Evolutionary conservation across 2,888 invertebrate species (phyloP).

Genomic region (Lasioglossum zephyrum): DNA sequence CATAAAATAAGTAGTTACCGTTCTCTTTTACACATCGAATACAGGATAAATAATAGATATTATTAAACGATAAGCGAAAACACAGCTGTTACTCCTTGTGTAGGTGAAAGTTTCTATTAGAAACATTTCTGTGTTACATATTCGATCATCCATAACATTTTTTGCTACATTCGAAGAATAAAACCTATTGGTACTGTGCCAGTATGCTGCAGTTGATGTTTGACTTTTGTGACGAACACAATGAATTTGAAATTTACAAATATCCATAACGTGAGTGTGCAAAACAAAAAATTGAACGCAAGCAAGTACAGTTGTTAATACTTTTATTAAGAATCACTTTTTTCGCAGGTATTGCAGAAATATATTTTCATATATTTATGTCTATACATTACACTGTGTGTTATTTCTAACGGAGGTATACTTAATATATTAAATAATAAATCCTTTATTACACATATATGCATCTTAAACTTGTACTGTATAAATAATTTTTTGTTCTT

Average conservation of each 20-base stretch:
- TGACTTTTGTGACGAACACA: conserved; percentile 7
- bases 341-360: conserved; percentile 42
- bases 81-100: neutral
- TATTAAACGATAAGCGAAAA: neutral
- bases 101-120: conserved; percentile 55
- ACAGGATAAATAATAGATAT: neutral
- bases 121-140: conserved; percentile 16
- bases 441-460: neutral
- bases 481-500: neutral
- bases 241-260: conserved; percentile 31
- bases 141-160: conserved; percentile 48
- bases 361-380: conserved; percentile 35
- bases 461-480: neutral
- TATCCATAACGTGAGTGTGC: conserved; percentile 33
- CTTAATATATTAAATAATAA: conserved; percentile 2
- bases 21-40: neutral
- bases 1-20: conserved; percentile 38
- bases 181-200: neutral
- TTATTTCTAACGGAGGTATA: conserved; percentile 36
- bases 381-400: conserved; percentile 31
- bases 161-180: conserved; percentile 39
- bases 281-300: conserved; percentile 6
- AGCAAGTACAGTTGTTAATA: neutral
- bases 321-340: conserved; percentile 14
- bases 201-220: conserved; percentile 24